Base-by-base conservation (phyloP, 1,140 invertebrate genomes). In the Nylanderia fulva region DNA sequence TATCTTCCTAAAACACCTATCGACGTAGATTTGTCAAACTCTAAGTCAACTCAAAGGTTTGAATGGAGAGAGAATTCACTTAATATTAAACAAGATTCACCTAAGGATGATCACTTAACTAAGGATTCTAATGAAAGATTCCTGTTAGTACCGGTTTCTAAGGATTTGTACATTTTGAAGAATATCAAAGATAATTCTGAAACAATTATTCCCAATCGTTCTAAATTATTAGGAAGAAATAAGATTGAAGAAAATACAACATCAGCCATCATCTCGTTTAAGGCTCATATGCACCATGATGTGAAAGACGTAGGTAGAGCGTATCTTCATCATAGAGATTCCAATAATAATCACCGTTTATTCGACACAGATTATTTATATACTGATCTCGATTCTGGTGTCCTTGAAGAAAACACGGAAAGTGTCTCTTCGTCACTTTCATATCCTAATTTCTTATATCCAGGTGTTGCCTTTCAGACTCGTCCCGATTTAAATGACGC, bases 151-250 rank as follows among this genome's bases (percentile, higher is more conserved):
- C 77, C 77, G 36, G 4, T 82, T 15, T 82, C 66, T 7, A 82
- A 72, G 42, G 24, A 82, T 33, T 1, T 82, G n/a, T 82, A 82
- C 24, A n/a, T 82, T 15, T 42, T 82, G 13, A 58, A 82, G 1
- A 24, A 72, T 18, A 13, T 58, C 0, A 21, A 7, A 58, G 36
- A 82, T 29, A 56, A 0, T 58, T 4, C 18, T 42, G 33, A 33
- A 27, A 15, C 36, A 58, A 79, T 18, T 42, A n/a, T 29, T 52
- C 24, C 75, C 7, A 52, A 36, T 27, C 39, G 18, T 18, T 24
- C 54, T 27, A 79, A 79, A 36, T 18, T 36, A 21, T 18, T 24
- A 54, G 75, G 33, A 36, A 52, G 15, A 54, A 24, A 68, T 68
- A 52, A 52, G 2, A 13, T 54, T 24, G 15, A 18, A 48, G 13